Percentiles rank a stretch among this genome's conserved stretches.
Conservation (phyloP, 2,888 invertebrate species). For the Bombylius major region DNA sequence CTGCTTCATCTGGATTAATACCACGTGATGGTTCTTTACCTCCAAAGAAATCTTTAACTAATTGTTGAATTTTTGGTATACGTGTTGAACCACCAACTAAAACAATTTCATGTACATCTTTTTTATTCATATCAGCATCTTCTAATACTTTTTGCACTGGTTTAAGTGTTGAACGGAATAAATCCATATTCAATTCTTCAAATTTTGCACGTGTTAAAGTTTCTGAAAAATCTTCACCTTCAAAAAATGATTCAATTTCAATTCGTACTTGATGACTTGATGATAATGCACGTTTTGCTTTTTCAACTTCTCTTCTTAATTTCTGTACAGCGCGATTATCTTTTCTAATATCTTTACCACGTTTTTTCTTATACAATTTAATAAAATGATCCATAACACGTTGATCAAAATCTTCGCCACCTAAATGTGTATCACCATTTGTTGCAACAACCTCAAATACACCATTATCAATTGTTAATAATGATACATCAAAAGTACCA, state of each 20-base stretch:
- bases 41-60: slow-evolving; percentile 89
- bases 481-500: slow-evolving; percentile 97
- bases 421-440: slow-evolving; percentile 88
- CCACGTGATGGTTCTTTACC: slow-evolving; percentile 97
- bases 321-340: slow-evolving; percentile 93
- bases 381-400: slow-evolving; percentile 98
- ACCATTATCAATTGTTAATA: slow-evolving; percentile 96
- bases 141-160: slow-evolving; percentile 93
- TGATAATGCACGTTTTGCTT: slow-evolving; percentile 92
- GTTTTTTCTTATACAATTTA: slow-evolving; percentile 97
- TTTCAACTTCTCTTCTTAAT: slow-evolving; percentile 91
- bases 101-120: slow-evolving; percentile 97
- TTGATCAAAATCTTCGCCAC: slow-evolving; percentile 98
- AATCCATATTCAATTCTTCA: slow-evolving; percentile 92
- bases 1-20: slow-evolving; percentile 98
- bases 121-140: slow-evolving; percentile 98
- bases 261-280: slow-evolving; percentile 88
- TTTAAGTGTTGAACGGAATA: slow-evolving; percentile 83
- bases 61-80: slow-evolving; percentile 93
- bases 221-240: slow-evolving; percentile 97
- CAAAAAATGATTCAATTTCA: slow-evolving; percentile 97
- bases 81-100: slow-evolving; percentile 97
- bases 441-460: slow-evolving; percentile 71
- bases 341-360: slow-evolving; percentile 91
- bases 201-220: slow-evolving; percentile 96